A percentile compares a stretch with the other conserved stretches of the same genome.
Conservation (phyloP, 2,797 vertebrate species). For the Pangasius macronema region DNA sequence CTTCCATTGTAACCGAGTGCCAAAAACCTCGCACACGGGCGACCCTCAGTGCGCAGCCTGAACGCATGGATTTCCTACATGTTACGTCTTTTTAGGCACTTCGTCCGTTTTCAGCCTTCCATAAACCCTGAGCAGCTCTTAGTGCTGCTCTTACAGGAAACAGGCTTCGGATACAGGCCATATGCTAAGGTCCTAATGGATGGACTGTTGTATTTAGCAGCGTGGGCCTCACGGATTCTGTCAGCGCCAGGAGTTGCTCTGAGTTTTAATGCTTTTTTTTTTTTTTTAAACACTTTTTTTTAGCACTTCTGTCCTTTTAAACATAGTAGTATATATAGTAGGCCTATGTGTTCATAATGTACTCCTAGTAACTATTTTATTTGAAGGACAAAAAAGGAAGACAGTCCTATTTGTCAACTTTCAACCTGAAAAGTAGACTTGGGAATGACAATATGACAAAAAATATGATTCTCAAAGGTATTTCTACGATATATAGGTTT, state of each 20-base stretch:
- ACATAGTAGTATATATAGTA: not conserved
- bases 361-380: not conserved
- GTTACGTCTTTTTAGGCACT: not conserved
- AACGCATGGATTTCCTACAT: conserved; percentile 34
- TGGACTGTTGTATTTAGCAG: conserved; percentile 30
- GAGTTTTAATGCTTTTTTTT: conserved; percentile 7
- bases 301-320: conserved; percentile 26
- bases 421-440: too few relatives aligned
- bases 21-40: conserved; percentile 10
- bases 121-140: conserved; percentile 19
- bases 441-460: too few relatives aligned
- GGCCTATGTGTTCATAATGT: not conserved
- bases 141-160: conserved; percentile 47
- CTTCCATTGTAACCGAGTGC: conserved; percentile 53
- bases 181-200: conserved; percentile 47
- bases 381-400: not conserved
- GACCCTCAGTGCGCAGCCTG: not conserved
- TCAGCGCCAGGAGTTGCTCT: conserved; percentile 26
- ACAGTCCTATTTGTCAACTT: not conserved
- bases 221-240: conserved; percentile 18
- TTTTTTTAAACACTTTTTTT: not conserved
- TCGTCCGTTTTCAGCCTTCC: conserved; percentile 1
- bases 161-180: conserved; percentile 41
- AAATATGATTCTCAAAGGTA: not conserved
- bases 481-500: not conserved